A percentile compares a stretch with the other conserved stretches of the same genome.
Conservation (phyloP, 2,113 vertebrate genomes). For the Mormoops blainvillei region DNA sequence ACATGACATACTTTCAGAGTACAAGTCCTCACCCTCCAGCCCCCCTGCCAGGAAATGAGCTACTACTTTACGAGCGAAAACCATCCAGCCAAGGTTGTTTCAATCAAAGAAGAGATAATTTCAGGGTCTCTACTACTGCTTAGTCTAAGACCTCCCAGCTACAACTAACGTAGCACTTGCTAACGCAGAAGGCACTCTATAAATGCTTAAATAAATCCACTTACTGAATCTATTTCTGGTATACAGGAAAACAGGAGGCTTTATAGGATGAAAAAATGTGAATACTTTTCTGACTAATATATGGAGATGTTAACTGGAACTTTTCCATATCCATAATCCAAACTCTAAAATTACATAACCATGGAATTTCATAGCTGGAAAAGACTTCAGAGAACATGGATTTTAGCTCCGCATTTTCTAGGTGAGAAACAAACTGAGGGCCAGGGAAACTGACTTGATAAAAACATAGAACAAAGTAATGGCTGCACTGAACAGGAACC, state of each 20-base stretch:
- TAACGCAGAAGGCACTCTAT: background rate
- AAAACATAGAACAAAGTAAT: background rate
- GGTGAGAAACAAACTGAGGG: background rate
- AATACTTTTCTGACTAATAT: background rate
- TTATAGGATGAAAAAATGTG: background rate
- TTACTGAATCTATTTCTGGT: background rate
- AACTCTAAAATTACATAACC: background rate
- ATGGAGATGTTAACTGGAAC: background rate
- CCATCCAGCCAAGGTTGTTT: background rate
- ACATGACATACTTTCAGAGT: background rate
- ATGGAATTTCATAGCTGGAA: background rate
- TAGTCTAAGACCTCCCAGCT: background rate
- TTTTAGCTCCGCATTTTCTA: background rate
- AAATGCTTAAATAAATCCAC: background rate
- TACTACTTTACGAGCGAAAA: conserved; percentile 15
- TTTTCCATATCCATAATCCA: background rate
- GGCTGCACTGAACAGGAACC: background rate
- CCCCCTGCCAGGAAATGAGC: background rate
- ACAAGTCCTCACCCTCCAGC: background rate
- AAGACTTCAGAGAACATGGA: background rate
- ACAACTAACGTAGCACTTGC: background rate
- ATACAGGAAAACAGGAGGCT: background rate
- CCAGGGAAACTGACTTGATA: background rate
- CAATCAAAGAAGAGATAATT: background rate
- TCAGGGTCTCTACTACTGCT: background rate